These are phyloP conservation scores for Condylura cristata DNA, from an alignment of 2,113 vertebrate species.

Conservation along the genomic window DNA sequence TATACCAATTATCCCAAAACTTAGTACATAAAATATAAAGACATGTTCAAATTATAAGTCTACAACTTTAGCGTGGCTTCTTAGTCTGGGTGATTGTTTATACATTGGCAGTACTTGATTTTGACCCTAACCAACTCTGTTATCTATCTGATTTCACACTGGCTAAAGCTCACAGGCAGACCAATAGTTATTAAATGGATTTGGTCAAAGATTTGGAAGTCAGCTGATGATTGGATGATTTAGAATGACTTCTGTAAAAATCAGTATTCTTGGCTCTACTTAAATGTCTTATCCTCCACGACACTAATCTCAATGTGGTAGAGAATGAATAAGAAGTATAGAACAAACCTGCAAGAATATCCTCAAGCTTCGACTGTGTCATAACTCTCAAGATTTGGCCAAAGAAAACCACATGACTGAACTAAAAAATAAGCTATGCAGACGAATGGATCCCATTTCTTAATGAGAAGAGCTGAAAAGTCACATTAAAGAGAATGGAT, in stretches of 20 bases:
- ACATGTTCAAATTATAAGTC: neutral
- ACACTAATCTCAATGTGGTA: neutral
- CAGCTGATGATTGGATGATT: neutral
- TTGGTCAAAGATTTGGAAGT: neutral
- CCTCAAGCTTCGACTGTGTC: neutral
- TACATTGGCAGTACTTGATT: neutral
- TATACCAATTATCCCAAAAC: neutral
- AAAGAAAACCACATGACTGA: neutral
- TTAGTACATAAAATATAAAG: neutral
- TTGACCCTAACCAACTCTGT: neutral
- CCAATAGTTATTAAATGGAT: neutral
- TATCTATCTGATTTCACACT: neutral
- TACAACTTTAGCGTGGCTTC: neutral
- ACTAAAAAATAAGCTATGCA: neutral
- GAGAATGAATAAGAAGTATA: neutral
- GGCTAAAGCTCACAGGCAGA: neutral
- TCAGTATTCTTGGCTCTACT: neutral
- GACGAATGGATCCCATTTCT: neutral
- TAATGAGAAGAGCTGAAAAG: neutral
- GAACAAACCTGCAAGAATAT: neutral
- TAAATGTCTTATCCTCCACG: neutral
- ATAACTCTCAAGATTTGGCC: neutral
- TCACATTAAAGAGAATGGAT: neutral
- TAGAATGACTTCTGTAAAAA: neutral
- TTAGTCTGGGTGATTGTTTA: neutral